These are phyloP conservation scores for Apotomis capreana DNA, from an alignment of 2,888 invertebrate genomes.

Conservation along the genomic window DNA sequence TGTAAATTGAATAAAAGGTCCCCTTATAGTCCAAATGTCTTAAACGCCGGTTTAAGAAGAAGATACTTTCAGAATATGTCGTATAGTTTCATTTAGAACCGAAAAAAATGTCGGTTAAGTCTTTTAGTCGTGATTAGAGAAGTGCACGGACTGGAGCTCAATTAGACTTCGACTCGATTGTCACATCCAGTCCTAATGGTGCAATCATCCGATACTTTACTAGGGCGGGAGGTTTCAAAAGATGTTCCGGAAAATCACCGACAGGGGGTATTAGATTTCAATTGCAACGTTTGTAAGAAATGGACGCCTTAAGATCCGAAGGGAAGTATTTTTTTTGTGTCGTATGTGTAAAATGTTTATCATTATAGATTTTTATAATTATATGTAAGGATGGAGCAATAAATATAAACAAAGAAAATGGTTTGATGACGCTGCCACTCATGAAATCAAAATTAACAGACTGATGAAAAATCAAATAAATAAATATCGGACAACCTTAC, in stretches of 20 bases:
- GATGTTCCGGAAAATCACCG: constrained; percentile 24
- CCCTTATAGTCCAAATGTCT: constrained; percentile 4
- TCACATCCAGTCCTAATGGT: constrained; percentile 35
- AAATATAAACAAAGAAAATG: too few species aligned
- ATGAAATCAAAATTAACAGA: too few species aligned
- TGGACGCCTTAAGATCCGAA: background rate
- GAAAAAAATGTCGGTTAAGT: background rate
- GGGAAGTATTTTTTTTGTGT: too few species aligned
- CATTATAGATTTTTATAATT: too few species aligned
- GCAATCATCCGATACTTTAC: constrained; percentile 36
- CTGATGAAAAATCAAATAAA: too few species aligned
- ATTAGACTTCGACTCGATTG: constrained; percentile 30
- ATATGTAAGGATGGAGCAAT: too few species aligned
- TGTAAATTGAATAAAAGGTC: constrained; percentile 40
- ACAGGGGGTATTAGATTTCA: constrained; percentile 4
- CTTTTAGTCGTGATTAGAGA: constrained; percentile 3
- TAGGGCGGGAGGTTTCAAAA: constrained; percentile 26
- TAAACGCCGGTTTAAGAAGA: constrained; percentile 13
- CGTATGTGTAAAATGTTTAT: too few species aligned
- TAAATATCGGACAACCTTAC: too few species aligned
- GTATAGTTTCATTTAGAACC: constrained; percentile 11
- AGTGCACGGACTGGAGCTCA: constrained; percentile 22
- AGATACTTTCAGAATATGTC: background rate
- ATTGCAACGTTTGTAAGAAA: constrained; percentile 10
- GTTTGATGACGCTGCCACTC: too few species aligned